phyloP scores from a whole-genome alignment of 2,113 vertebrate genomes.

The Anhinga rufa region DNA sequence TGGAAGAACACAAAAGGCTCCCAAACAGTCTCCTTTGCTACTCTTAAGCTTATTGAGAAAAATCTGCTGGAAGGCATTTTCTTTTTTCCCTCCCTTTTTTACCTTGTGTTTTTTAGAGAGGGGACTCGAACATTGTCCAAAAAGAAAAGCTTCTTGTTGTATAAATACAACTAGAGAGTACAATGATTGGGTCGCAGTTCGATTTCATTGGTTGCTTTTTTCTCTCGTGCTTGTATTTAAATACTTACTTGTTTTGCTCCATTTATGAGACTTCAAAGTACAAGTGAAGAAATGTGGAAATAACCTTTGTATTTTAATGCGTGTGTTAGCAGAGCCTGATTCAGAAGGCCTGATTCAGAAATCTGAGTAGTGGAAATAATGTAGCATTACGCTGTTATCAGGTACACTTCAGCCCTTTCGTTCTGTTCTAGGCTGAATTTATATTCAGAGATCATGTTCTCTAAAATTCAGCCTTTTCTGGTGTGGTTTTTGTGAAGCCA shows the following conservation, averaged over 20 bases:
- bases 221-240: neutral
- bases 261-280: neutral
- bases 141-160: neutral
- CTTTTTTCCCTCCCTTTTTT: neutral
- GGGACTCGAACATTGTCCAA: neutral
- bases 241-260: neutral
- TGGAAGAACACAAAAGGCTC: neutral
- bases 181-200: neutral
- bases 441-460: neutral
- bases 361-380: neutral
- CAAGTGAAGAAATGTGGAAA: neutral
- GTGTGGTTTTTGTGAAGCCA: neutral
- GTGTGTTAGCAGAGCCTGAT: neutral
- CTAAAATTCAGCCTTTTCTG: neutral
- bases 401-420: neutral
- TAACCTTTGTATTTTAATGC: neutral
- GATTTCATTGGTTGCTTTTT: neutral
- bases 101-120: neutral
- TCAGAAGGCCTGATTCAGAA: neutral
- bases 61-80: neutral
- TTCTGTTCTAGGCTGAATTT: neutral
- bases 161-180: neutral
- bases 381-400: neutral
- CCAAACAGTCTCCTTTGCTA: neutral
- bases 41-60: neutral